These are phyloP conservation scores for Mus spretus DNA, from an alignment of 2,797 vertebrate species.

Conservation along the genomic window DNA sequence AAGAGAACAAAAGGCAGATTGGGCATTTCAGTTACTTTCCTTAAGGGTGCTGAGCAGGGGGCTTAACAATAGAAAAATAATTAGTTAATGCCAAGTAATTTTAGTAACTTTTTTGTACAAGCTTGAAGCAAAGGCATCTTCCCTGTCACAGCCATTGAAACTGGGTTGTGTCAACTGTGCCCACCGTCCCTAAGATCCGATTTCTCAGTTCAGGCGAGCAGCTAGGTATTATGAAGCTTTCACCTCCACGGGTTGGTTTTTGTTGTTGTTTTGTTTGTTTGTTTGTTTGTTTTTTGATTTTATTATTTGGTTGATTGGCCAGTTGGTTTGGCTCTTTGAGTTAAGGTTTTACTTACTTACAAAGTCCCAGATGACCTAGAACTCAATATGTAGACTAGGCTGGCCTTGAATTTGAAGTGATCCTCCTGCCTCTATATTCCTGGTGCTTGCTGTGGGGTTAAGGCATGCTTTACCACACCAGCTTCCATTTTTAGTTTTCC, in stretches of 20 bases:
- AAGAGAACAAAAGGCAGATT: background rate
- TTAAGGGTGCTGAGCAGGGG: background rate
- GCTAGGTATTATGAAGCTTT: background rate
- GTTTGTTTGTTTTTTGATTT: too few relatives aligned
- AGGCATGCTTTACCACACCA: background rate
- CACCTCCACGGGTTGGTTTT: background rate
- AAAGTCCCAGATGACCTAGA: background rate
- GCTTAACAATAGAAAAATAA: background rate
- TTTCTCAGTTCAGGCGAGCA: background rate
- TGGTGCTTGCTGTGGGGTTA: background rate
- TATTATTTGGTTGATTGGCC: background rate
- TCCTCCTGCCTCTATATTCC: background rate
- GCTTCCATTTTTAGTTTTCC: too few relatives aligned
- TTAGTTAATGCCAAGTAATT: background rate
- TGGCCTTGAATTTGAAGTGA: background rate
- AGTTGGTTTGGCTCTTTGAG: background rate
- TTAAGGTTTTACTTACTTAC: background rate
- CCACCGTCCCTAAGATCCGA: background rate
- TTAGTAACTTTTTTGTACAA: background rate
- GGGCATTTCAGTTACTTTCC: background rate
- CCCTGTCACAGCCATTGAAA: background rate
- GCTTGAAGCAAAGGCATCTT: background rate
- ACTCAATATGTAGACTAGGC: background rate
- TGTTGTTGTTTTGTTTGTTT: background rate
- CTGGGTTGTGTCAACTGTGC: background rate